Evolutionary conservation across 2,113 vertebrate genomes (phyloP), one percentile per base, ranked within the genome.

Genomic region (Festucalex cinctus): DNA sequence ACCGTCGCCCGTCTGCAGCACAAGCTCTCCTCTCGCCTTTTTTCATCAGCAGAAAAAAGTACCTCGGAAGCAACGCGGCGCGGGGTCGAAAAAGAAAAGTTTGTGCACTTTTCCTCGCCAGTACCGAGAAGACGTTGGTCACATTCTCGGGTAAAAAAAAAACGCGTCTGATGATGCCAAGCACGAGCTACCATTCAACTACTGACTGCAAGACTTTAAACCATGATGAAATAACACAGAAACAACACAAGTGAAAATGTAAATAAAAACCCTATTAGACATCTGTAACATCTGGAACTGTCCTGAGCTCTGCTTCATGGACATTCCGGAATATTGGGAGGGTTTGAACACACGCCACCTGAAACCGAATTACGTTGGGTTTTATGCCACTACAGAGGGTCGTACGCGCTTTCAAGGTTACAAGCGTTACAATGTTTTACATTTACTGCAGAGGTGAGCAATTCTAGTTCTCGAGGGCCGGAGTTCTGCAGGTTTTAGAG

Each of bases 61-160:
- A 66, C 36, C 73, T 65, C 58, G 70, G 85, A 80, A 81, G 83
- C 83, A 75, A 86, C 78, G 53, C 60, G 75, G 83, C 28, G 28
- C 28, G 28, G 28, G 28, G 28, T 32, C 28, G 28, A 35, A 24
- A 65, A 46, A 83, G 77, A 85, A 87, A 89, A 86, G 86, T 89
- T 89, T 88, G 84, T 80, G 78, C 79, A 79, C 84, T 86, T 76
- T 71, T 81, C 81, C 65, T 80, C 76, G 79, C 80, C 49, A 72
- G 37, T 61, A 66, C 87, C 87, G 88, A 85, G 88, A 88, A 89
- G 86, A 90, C 74, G 37, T 68, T 76, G 84, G 78, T 86, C 84
- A 77, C 84, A 79, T 87, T 83, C 78, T 83, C 83, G 2, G 17
- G 8, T 59, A 36, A 2, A 13, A 8, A 2, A 13, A 8, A 61